Base-by-base conservation (phyloP, 2,888 invertebrate species). In the Nymphalis c-album region DNA sequence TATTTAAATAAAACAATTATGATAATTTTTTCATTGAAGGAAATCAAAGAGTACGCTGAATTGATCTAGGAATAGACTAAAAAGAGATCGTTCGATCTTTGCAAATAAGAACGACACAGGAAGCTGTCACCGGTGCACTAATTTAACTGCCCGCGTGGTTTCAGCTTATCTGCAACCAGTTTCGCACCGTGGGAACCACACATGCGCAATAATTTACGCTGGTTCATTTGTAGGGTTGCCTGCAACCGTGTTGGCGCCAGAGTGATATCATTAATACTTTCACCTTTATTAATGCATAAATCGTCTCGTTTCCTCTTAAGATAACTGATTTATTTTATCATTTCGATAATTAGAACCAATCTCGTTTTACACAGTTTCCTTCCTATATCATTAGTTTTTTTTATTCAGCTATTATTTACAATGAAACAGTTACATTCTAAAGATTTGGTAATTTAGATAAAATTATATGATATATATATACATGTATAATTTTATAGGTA, bases 101-200 rank as follows among this genome's bases (percentile, higher is more conserved):
- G 69, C 67, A 71, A 71, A 69, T 71, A 77, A 81, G 69, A 73
- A 78, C 81, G 82, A 80, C 84, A 82, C 91, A 90, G 91, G 91
- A 90, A 90, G 84, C 88, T 88, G 91, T 91, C 90, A 82, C 86
- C 80, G 83, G 82, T 85, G 83, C 81, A 88, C 87, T 88, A 90
- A 91, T 90, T 90, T 85, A 89, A 81, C 80, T 71, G 79, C 83
- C 82, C 86, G 81, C 85, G 85, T 85, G 83, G 85, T 86, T 87
- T 86, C 87, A 88, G 88, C 87, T 89, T 90, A 90, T 88, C 90
- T 85, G 80, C 75, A 76, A 91, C 91, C 90, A 85, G 91, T 91
- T 91, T 87, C 77, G 90, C 91, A 87, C 83, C 91, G 91, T 91
- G 91, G 91, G 91, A 91, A 91, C 84, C 80, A 84, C 83, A 78